Base-by-base conservation (phyloP, 2,888 invertebrate genomes). In the Aphidius colemani region DNA sequence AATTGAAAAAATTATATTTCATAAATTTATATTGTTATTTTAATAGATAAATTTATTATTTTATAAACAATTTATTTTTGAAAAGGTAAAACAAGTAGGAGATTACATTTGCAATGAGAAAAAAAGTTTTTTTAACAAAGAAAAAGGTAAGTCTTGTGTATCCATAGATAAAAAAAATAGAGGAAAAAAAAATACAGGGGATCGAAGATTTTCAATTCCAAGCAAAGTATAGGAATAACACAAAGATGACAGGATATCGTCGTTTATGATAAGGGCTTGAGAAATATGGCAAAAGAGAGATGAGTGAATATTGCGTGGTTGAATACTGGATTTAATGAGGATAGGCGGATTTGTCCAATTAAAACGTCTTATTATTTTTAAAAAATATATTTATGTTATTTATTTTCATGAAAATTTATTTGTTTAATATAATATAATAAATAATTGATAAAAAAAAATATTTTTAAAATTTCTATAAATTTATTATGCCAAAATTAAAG, bases 301-400 rank as follows among this genome's bases (percentile, higher is more conserved):
- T 57, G 46, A 18, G 43, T 64, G 72, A 74, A 72, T 70, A 71
- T 74, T 71, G 70, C 67, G 43, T 39, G 51, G 46, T 57, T 56
- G 67, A 67, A 68, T 61, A 65, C 66, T 66, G 75, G 81, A 80
- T 81, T 82, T 82, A 82, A 82, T 82, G 82, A 82, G 81, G 81
- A 81, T 82, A 82, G 82, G 82, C 80, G 82, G 82, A 82, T 82
- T 82, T 82, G 82, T 82, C 82, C 82, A 82, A 82, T 82, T 82
- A 82, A 82, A 82, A 81, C 81, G 81, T 81, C 82, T 82, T 80
- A 81, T 79, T 30, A 30, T 30, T 30, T 30, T 30, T 5, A 5
- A 5, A 30, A 30, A 30, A 0, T 30, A 30, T 4, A 30, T 18
- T 18, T 18, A 18, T 18, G 2, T 1, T 18, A 18, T 18, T 18